phyloP scores from a whole-genome alignment of 2,113 vertebrate species.

The Hemiscyllium ocellatum region DNA sequence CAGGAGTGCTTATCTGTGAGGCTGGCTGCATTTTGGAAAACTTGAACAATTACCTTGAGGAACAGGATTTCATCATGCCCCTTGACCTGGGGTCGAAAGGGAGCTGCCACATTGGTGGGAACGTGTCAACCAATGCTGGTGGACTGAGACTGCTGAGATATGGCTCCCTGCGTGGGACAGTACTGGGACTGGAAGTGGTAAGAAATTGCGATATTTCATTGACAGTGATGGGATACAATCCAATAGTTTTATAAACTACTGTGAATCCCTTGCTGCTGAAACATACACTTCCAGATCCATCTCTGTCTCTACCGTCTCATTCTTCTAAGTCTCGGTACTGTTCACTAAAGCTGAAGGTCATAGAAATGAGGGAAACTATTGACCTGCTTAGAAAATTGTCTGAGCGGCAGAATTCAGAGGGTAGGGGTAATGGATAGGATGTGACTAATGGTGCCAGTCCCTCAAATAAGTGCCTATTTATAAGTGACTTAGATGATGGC shows the following conservation, averaged over 20 bases:
- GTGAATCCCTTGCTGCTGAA: neutral
- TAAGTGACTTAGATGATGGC: neutral
- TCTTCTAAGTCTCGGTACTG: neutral
- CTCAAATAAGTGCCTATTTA: no score
- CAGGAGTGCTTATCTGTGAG: constrained; percentile 85
- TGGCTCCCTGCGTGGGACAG: constrained; percentile 77
- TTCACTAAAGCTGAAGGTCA: no score
- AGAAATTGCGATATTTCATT: constrained; percentile 43
- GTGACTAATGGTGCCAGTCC: no score
- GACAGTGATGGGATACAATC: neutral
- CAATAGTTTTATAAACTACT: neutral
- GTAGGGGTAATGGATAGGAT: no score
- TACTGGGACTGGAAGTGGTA: constrained; percentile 90
- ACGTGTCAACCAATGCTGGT: constrained; percentile 86
- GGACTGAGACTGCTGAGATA: constrained; percentile 82
- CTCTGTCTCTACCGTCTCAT: neutral
- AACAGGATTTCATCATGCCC: constrained; percentile 75
- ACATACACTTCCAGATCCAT: neutral
- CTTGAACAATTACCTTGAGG: constrained; percentile 69
- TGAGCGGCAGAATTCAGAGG: no score
- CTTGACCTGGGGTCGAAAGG: constrained; percentile 93
- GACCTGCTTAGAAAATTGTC: no score
- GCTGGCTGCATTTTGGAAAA: constrained; percentile 83
- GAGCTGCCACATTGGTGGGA: constrained; percentile 92
- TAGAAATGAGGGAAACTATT: no score